Base-by-base conservation (phyloP, 2,888 invertebrate species). In the Ophion ellenae region DNA sequence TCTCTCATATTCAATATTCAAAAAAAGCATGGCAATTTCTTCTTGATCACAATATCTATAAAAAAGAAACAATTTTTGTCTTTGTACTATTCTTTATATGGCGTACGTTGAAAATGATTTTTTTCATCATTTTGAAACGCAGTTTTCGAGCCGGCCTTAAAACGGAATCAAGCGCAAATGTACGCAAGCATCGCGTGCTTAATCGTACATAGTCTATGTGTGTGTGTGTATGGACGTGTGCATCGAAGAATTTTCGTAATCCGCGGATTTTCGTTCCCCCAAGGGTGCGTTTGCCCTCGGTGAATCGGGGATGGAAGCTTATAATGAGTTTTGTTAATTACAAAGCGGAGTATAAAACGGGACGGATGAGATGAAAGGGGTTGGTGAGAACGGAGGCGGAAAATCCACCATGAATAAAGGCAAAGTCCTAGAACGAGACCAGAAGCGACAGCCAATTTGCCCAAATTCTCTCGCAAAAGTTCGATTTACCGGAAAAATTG, bases 301-400 rank as follows among this genome's bases (percentile, higher is more conserved):
- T 45, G 70, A 63, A 85, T 80, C 81, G 73, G 81, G 79, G 74
- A 83, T 83, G 81, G 86, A 70, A 87, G 89, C 87, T 90, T 89
- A 88, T 91, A 91, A 91, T 91, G 91, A 91, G 91, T 91, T 91
- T 91, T 88, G 91, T 91, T 91, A 91, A 91, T 91, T 91, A 91
- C 89, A 85, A 73, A 80, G 74, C 79, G 76, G 57, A 78, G 87
- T 79, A 87, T 63, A 64, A 88, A 87, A 81, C 63, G 86, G 86
- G 84, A 59, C 24, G 64, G 36, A 24, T 53, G 53, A 53, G 79
- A 82, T 71, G 67, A 77, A 57, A 76, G 45, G 70, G 69, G 61
- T 73, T 40, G 64, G 69, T 14, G 53, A 71, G 59, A 64, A 67
- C 47, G 74, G 32, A 59, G 14, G 47, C 14, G 47, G 71, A n/a